A percentile compares a stretch with the other conserved stretches of the same genome.
phyloP scores from a whole-genome alignment of 2,113 vertebrate genomes.

The Peromyscus maniculatus region DNA sequence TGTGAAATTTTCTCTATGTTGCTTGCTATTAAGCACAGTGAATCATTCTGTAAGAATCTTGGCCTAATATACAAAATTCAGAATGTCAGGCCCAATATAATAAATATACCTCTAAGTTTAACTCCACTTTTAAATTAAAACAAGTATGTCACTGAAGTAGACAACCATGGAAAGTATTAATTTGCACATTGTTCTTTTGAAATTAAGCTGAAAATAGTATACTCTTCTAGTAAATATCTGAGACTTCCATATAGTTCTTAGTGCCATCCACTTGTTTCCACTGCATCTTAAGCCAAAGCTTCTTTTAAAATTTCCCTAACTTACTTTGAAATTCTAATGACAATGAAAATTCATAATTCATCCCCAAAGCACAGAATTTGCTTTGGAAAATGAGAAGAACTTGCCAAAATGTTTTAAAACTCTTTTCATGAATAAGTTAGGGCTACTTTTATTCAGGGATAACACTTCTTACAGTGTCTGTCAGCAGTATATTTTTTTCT shows the following conservation, averaged over 20 bases:
- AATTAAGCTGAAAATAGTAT: constrained; percentile 23
- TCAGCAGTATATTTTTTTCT: neutral
- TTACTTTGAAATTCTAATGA: constrained; percentile 62
- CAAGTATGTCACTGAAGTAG: neutral
- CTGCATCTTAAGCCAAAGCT: too few species aligned
- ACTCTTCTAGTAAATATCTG: neutral
- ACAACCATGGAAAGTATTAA: neutral
- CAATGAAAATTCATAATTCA: constrained; percentile 68
- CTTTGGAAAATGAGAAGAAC: constrained; percentile 39
- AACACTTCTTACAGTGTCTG: neutral
- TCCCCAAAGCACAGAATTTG: constrained; percentile 49
- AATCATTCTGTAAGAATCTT: neutral
- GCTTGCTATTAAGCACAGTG: neutral
- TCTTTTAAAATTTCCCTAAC: constrained; percentile 45
- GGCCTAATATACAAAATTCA: neutral
- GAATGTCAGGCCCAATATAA: neutral
- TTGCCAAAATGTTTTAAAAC: constrained; percentile 32
- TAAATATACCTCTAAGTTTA: neutral
- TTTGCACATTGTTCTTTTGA: neutral
- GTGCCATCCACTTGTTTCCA: neutral
- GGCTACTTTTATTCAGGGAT: neutral
- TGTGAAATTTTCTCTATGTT: neutral
- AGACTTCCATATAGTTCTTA: constrained; percentile 15
- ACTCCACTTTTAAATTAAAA: neutral
- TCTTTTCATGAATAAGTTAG: neutral